Conservation (phyloP, 64 coral and sea anemone species). For the Stylophora pistillata region DNA sequence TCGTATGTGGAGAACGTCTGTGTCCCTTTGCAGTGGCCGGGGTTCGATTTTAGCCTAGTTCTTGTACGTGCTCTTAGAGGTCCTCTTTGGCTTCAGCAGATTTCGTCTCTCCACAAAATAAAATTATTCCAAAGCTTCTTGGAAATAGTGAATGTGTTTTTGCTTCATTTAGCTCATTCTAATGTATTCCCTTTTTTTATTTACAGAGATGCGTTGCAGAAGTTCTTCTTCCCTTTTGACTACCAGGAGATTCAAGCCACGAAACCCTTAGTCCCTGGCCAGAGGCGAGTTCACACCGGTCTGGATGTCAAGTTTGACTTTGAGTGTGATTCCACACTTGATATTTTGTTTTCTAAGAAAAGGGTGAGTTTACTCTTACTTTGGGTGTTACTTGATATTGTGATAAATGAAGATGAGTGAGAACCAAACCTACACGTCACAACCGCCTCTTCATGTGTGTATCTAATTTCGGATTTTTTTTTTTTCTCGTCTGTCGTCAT, state of each 20-base stretch:
- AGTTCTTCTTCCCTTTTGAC: constrained; percentile 95
- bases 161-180: too few relatives aligned
- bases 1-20: too few relatives aligned
- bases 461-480: too few relatives aligned
- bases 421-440: not conserved
- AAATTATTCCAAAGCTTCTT: too few relatives aligned
- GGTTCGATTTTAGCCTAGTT: too few relatives aligned
- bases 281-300: constrained; percentile 89
- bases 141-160: too few relatives aligned
- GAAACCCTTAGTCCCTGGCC: constrained; percentile 86
- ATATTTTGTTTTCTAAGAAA: constrained; percentile 94
- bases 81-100: too few relatives aligned
- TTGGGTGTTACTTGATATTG: not conserved
- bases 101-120: too few relatives aligned
- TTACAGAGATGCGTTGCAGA: constrained; percentile 84
- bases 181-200: not conserved
- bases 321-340: constrained; percentile 85
- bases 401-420: not conserved
- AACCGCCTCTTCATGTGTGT: too few relatives aligned
- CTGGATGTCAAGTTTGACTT: constrained; percentile 94
- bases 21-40: too few relatives aligned
- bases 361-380: constrained; percentile 43
- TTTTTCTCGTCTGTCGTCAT: not conserved
- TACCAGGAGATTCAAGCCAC: constrained; percentile 94
- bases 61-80: too few relatives aligned